Evolutionary conservation across 2,888 invertebrate species (phyloP), one percentile per base, ranked within the genome.

Genomic region (Horisme vitalbata): DNA sequence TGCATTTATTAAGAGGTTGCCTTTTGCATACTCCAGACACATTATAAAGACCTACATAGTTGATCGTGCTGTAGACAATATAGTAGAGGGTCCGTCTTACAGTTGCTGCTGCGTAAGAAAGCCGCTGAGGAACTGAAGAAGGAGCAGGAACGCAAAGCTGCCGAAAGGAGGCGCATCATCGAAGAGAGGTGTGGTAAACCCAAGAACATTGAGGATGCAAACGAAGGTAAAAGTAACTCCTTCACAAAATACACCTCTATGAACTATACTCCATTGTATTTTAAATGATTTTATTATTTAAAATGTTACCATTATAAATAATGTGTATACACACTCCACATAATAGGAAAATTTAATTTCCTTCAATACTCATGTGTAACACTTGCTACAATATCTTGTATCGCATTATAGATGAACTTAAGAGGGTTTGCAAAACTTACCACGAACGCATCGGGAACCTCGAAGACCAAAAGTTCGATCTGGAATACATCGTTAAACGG

Each of bases 61-160:
- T n/a, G n/a, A n/a, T n/a, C n/a, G n/a, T n/a, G n/a, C n/a, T n/a
- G 4, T 18, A 10, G 20, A 10, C 20, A 2, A 21, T 12, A 37
- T 57, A 15, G 10, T 12, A 39, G 3, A 27, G 14, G 32, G 37
- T 18, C 9, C 11, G 41, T 55, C 71, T 49, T 49, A 8, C 73
- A 99, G 98, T 94, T 98, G 93, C 93, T 99, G 93, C 94, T 99
- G 92, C 98, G 99, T 95, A 98, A 99, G 92, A 99, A 99, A 93
- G 99, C 99, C 85, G 99, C 99, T 71, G 99, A 99, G 90, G 99
- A 99, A 91, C 91, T 99, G 92, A 99, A 99, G 93, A 98, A 98
- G 90, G 99, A 99, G 91, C 99, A 99, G 91, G 97, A 99, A 91
- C 95, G 97, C 83, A 99, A 99, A 92, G 98, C 98, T 50, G 97